Evolutionary conservation across 2,888 invertebrate genomes (phyloP).

Genomic region (Chymomyza procnemis): DNA sequence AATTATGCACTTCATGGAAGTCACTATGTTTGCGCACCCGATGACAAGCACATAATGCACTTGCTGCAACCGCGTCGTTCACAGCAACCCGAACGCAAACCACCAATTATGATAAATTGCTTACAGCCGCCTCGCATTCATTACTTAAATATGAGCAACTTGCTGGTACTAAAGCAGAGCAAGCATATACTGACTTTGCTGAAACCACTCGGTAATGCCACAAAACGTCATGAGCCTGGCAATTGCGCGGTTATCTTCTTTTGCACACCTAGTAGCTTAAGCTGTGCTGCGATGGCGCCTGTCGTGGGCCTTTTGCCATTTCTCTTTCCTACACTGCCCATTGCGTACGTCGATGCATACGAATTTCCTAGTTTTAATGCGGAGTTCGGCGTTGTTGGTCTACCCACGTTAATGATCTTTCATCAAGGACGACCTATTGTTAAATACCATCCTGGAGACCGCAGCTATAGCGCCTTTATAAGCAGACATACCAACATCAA

Average conservation of each 20-base stretch:
- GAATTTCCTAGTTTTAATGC: slow-evolving; percentile 91
- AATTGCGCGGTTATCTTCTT: slow-evolving; percentile 90
- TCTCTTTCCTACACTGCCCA: slow-evolving; percentile 90
- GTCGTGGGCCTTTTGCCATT: slow-evolving; percentile 93
- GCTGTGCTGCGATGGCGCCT: slow-evolving; percentile 93
- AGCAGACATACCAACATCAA: slow-evolving; percentile 86
- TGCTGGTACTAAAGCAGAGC: slow-evolving; percentile 71
- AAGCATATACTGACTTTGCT: slow-evolving; percentile 75
- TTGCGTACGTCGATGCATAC: slow-evolving; percentile 93
- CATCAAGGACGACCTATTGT: slow-evolving; percentile 92
- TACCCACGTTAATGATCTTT: slow-evolving; percentile 92
- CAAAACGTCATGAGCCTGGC: slow-evolving; percentile 82
- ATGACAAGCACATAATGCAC: slow-evolving; percentile 70
- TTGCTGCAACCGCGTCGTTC: slow-evolving; percentile 31
- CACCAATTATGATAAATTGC: slow-evolving; percentile 76
- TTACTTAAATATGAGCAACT: no score
- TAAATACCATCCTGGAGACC: slow-evolving; percentile 90
- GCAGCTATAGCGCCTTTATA: slow-evolving; percentile 88
- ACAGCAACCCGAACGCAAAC: slow-evolving; percentile 48
- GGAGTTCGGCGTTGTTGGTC: slow-evolving; percentile 93
- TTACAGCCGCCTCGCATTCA: slow-evolving; percentile 41
- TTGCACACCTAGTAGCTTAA: slow-evolving; percentile 93
- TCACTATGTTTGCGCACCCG: slow-evolving; percentile 55
- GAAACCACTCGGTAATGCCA: slow-evolving; percentile 76
- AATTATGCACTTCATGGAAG: slow-evolving; percentile 65